A percentile compares a stretch with the other conserved stretches of the same genome.
Conservation (phyloP, 2,888 invertebrate genomes). For the Drosophila maculinotata region DNA sequence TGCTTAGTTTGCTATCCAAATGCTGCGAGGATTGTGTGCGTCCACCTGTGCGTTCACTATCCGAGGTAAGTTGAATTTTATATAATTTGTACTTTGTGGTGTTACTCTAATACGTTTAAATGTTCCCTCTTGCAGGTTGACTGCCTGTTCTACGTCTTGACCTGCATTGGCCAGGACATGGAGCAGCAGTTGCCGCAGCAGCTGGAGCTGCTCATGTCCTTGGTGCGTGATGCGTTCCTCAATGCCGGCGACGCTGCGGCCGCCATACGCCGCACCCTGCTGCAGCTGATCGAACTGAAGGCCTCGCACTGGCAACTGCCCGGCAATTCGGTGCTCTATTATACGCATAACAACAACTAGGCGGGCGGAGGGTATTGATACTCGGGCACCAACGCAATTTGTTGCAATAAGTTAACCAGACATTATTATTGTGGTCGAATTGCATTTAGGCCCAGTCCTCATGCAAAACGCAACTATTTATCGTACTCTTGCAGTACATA, state of each 20-base stretch:
- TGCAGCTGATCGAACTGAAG: constrained; percentile 95
- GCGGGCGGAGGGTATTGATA: neutral
- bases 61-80: constrained; percentile 87
- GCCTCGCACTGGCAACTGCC: constrained; percentile 96
- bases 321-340: constrained; percentile 95
- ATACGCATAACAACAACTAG: constrained; percentile 84
- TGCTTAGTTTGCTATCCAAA: constrained; percentile 93
- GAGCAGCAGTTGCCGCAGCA: constrained; percentile 93
- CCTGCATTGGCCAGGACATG: constrained; percentile 94
- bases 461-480: constrained; percentile 63
- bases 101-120: neutral
- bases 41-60: constrained; percentile 92
- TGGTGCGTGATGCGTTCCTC: constrained; percentile 94
- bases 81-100: neutral
- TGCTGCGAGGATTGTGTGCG: constrained; percentile 95
- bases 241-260: constrained; percentile 90
- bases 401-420: constrained; percentile 63
- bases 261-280: constrained; percentile 92
- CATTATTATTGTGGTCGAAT: constrained; percentile 74
- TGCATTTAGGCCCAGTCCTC: constrained; percentile 74
- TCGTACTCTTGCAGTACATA: constrained; percentile 53
- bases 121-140: constrained; percentile 88
- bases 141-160: constrained; percentile 94
- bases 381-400: constrained; percentile 48
- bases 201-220: constrained; percentile 91